Conservation (phyloP, 1,140 invertebrate genomes). For the Tetramorium alpestre region DNA sequence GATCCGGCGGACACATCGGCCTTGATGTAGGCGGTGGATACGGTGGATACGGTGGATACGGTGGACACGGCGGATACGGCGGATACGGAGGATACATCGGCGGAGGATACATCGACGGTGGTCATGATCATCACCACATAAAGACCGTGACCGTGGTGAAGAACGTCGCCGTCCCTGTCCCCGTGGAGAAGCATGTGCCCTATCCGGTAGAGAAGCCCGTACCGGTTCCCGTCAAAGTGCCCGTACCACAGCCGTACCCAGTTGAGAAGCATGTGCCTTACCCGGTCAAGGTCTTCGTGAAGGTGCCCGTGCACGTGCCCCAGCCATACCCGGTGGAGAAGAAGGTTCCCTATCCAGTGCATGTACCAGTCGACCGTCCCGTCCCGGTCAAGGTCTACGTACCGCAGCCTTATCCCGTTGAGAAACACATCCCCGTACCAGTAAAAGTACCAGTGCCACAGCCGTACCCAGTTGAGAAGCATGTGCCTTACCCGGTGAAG, state of each 20-base stretch:
- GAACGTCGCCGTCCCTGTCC: constrained; percentile 85
- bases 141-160: constrained; percentile 91
- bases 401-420: constrained; percentile 89
- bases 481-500: constrained; percentile 84
- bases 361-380: constrained; percentile 86
- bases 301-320: constrained; percentile 90
- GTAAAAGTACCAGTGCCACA: constrained; percentile 90
- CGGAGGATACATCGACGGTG: constrained; percentile 72
- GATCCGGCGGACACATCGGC: constrained; percentile 82
- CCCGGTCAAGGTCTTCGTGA: constrained; percentile 84
- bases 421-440: constrained; percentile 88
- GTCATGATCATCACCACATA: constrained; percentile 83
- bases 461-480: constrained; percentile 91
- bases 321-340: constrained; percentile 84
- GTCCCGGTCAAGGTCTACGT: constrained; percentile 89
- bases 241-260: constrained; percentile 88
- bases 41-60: constrained; percentile 61
- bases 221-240: constrained; percentile 86
- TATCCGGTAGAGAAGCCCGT: constrained; percentile 83
- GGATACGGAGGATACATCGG: constrained; percentile 75
- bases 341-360: constrained; percentile 82
- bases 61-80: constrained; percentile 66
- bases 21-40: constrained; percentile 58
- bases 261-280: constrained; percentile 83
- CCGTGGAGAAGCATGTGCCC: constrained; percentile 83